Evolutionary conservation across 2,888 invertebrate genomes (phyloP).

Genomic region (Trachelus iudaicus): DNA sequence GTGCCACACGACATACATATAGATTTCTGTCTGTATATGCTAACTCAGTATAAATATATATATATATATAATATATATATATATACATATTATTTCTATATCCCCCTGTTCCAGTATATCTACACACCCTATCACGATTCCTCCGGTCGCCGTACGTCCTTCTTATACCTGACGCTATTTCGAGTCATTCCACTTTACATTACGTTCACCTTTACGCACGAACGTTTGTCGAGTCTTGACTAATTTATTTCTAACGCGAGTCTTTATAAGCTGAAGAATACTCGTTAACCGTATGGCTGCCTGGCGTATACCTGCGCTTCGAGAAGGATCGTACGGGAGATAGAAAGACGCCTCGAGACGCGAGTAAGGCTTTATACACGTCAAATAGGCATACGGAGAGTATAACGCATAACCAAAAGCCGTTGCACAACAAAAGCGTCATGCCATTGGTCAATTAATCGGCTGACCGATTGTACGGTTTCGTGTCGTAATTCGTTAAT

Average conservation of each 20-base stretch:
- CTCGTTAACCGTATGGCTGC: background rate
- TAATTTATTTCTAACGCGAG: background rate
- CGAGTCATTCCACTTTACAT: background rate
- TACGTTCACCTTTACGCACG: background rate
- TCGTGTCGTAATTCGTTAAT: background rate
- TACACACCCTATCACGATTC: background rate
- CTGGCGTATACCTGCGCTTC: background rate
- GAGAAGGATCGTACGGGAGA: background rate
- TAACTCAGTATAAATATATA: background rate
- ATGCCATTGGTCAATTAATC: background rate
- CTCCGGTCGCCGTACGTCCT: background rate
- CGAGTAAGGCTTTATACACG: background rate
- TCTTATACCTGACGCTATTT: background rate
- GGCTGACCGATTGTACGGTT: background rate
- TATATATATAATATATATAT: background rate
- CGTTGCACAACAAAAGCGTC: background rate
- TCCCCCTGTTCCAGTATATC: background rate
- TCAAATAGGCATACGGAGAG: background rate
- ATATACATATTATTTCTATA: background rate
- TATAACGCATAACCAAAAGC: background rate
- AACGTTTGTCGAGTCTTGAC: background rate
- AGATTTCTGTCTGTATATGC: background rate
- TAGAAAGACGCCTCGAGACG: background rate
- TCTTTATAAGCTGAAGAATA: background rate
- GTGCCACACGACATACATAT: background rate